Evolutionary conservation across 1,140 invertebrate species (phyloP).

Genomic region (Muscidifurax raptorellus): DNA sequence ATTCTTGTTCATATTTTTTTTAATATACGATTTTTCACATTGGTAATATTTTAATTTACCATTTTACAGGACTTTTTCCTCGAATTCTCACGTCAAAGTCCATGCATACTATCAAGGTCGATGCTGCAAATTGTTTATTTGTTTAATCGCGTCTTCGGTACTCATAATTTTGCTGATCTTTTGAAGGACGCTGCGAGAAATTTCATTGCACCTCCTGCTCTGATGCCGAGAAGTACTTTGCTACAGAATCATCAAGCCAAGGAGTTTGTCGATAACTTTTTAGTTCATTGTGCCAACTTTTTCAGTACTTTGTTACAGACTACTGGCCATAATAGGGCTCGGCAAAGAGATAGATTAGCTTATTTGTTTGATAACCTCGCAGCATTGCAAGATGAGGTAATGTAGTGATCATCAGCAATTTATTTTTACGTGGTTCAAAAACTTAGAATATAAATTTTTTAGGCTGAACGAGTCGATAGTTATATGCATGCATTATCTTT

Average conservation of each 20-base stretch:
- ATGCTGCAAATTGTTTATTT: conserved; percentile 90
- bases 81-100: conserved; percentile 89
- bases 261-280: conserved; percentile 92
- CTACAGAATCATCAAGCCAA: conserved; percentile 83
- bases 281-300: conserved; percentile 90
- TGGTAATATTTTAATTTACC: conserved; percentile 12
- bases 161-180: conserved; percentile 84
- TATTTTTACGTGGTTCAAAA: conserved; percentile 24
- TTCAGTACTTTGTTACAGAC: conserved; percentile 92
- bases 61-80: conserved; percentile 91
- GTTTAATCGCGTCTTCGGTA: conserved; percentile 74
- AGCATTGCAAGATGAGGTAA: conserved; percentile 93
- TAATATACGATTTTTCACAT: conserved; percentile 6
- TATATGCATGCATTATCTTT: conserved; percentile 84
- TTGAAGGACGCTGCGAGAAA: conserved; percentile 88
- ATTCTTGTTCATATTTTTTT: conserved; percentile 49
- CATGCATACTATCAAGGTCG: conserved; percentile 96
- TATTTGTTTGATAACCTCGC: conserved; percentile 93
- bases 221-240: conserved; percentile 82
- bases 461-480: conserved; percentile 94
- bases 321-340: conserved; percentile 94
- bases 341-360: conserved; percentile 95
- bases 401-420: conserved; percentile 24
- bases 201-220: conserved; percentile 92
- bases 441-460: conserved; percentile 54